phyloP scores from a whole-genome alignment of 2,888 invertebrate species.

The Leptinotarsa tumamoca region DNA sequence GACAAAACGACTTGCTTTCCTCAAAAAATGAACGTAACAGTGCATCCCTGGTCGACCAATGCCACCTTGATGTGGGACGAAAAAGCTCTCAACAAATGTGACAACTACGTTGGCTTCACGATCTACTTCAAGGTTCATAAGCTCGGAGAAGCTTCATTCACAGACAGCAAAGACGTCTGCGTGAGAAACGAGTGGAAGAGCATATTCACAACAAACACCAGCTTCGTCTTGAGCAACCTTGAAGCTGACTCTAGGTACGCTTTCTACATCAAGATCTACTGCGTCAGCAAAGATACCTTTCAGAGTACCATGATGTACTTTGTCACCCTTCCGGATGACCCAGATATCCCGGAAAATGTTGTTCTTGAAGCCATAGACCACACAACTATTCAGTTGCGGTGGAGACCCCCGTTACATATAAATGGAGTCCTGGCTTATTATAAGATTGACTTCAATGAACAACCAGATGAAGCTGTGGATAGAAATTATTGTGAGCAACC shows the following conservation, averaged over 20 bases:
- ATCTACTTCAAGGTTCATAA: slow-evolving; percentile 73
- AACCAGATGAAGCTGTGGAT: slow-evolving; percentile 34
- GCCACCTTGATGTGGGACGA: slow-evolving; percentile 64
- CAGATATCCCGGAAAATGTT: slow-evolving; percentile 64
- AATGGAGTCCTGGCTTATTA: slow-evolving; percentile 63
- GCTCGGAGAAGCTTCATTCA: slow-evolving; percentile 69
- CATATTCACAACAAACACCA: slow-evolving; percentile 41
- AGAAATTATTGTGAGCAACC: slow-evolving; percentile 47
- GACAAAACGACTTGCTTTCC: slow-evolving; percentile 75
- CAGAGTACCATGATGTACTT: slow-evolving; percentile 75
- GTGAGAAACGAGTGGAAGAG: slow-evolving; percentile 43
- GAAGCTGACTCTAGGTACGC: slow-evolving; percentile 80
- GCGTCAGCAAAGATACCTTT: slow-evolving; percentile 66
- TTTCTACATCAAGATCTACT: slow-evolving; percentile 73
- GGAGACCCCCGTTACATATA: slow-evolving; percentile 71
- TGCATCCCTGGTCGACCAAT: slow-evolving; percentile 57
- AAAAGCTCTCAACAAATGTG: slow-evolving; percentile 18
- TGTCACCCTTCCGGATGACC: slow-evolving; percentile 72
- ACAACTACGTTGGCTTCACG: slow-evolving; percentile 71
- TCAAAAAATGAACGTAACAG: slow-evolving; percentile 62
- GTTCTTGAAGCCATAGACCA: slow-evolving; percentile 57
- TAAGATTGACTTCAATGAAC: slow-evolving; percentile 31
- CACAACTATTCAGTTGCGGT: slow-evolving; percentile 67
- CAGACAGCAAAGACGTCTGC: slow-evolving; percentile 60
- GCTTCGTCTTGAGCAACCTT: slow-evolving; percentile 65